These are phyloP conservation scores for Aleiodes leptofemur DNA, from an alignment of 2,888 invertebrate species.

Conservation along the genomic window DNA sequence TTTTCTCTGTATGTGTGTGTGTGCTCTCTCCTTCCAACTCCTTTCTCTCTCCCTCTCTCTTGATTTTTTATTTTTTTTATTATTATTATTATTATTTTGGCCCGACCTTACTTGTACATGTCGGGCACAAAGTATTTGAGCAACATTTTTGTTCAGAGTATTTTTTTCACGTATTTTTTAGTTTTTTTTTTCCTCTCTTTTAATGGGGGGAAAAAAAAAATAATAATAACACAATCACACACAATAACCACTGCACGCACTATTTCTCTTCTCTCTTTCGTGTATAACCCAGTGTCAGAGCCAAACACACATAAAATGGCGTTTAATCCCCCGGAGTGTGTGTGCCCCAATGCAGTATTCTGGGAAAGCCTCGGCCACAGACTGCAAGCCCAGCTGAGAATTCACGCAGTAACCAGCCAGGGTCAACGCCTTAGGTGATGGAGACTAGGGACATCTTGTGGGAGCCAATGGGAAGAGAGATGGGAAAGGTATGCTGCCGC, in stretches of 20 bases:
- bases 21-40: background rate
- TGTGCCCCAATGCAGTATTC: slow-evolving; percentile 43
- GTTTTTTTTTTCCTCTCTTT: too few relatives aligned
- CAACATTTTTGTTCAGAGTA: slow-evolving; percentile 65
- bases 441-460: background rate
- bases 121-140: slow-evolving; percentile 68
- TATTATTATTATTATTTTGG: slow-evolving; percentile 39
- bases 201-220: too few relatives aligned
- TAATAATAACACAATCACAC: slow-evolving; percentile 48
- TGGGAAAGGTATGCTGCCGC: too few relatives aligned
- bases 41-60: background rate
- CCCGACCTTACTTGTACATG: slow-evolving; percentile 68
- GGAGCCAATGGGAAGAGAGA: too few relatives aligned
- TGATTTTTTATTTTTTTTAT: background rate
- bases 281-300: slow-evolving; percentile 65
- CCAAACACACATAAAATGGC: slow-evolving; percentile 74
- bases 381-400: slow-evolving; percentile 42
- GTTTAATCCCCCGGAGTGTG: slow-evolving; percentile 48
- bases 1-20: background rate
- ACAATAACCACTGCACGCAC: slow-evolving; percentile 33
- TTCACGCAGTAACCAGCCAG: slow-evolving; percentile 26
- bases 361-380: slow-evolving; percentile 40
- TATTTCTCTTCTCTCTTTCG: background rate
- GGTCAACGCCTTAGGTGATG: slow-evolving; percentile 32
- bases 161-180: slow-evolving; percentile 50